Conservation (phyloP, 2,888 invertebrate species). For the Galerucella nymphaeae region DNA sequence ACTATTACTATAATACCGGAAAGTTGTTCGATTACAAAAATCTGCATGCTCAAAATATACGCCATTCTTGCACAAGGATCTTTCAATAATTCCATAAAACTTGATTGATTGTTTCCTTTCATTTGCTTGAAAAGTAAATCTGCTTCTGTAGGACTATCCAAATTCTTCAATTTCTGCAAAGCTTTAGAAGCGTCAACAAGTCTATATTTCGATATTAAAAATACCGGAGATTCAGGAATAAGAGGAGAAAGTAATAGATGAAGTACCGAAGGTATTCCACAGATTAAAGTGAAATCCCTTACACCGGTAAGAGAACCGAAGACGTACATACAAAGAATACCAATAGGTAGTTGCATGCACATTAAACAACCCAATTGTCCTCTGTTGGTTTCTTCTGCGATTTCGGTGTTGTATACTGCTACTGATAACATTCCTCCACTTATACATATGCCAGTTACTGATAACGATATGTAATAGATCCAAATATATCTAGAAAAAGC, state of each 20-base stretch:
- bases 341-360: neutral
- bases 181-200: slow-evolving; percentile 14
- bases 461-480: slow-evolving; percentile 67
- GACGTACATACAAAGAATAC: slow-evolving; percentile 4
- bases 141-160: neutral
- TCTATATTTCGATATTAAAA: slow-evolving; percentile 26
- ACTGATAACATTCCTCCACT: slow-evolving; percentile 77
- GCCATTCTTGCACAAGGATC: slow-evolving; percentile 62
- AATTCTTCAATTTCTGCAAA: slow-evolving; percentile 15
- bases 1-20: slow-evolving; percentile 83
- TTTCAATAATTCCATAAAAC: slow-evolving; percentile 22
- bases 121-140: slow-evolving; percentile 49
- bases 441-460: slow-evolving; percentile 72
- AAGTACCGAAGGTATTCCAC: slow-evolving; percentile 34
- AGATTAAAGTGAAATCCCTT: slow-evolving; percentile 6
- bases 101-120: slow-evolving; percentile 64
- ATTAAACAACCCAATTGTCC: slow-evolving; percentile 73
- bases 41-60: slow-evolving; percentile 76
- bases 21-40: slow-evolving; percentile 83
- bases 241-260: slow-evolving; percentile 24
- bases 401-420: slow-evolving; percentile 88
- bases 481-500: slow-evolving; percentile 27
- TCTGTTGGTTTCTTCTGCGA: slow-evolving; percentile 80
- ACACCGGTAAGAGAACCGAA: neutral
- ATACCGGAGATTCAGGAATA: slow-evolving; percentile 46